Percentiles rank a stretch among this genome's conserved stretches.
Conservation (phyloP, 2,113 vertebrate genomes). For the Dromiciops gliroides region DNA sequence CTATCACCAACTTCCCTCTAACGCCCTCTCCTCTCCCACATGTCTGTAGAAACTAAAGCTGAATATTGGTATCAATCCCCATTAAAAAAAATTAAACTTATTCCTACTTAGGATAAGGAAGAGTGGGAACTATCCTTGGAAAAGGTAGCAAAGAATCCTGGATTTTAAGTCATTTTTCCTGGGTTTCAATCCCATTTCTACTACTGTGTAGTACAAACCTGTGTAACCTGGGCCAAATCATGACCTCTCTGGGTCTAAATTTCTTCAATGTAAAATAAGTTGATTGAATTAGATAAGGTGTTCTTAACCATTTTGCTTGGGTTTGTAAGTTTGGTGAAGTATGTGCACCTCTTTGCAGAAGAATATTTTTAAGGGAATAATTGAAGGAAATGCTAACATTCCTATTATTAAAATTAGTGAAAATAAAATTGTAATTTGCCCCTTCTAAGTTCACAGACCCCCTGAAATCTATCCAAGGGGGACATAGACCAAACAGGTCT, state of each 20-base stretch:
- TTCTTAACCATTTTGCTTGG: not conserved
- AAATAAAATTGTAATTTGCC: not conserved
- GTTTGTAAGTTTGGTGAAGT: not conserved
- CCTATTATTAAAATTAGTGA: not conserved
- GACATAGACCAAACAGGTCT: not conserved
- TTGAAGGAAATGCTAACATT: not conserved
- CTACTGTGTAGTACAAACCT: not conserved
- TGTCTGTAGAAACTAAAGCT: not conserved
- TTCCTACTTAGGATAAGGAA: not conserved
- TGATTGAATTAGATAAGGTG: not conserved
- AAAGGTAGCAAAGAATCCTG: not conserved
- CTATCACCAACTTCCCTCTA: not conserved
- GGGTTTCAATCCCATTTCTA: not conserved
- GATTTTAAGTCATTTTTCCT: not conserved
- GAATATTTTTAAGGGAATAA: not conserved
- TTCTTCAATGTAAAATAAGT: not conserved
- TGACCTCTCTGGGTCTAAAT: not conserved
- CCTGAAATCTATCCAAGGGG: not conserved
- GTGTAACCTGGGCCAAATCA: not conserved
- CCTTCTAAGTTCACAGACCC: not conserved
- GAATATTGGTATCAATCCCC: fast-evolving
- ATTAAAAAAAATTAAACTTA: not conserved
- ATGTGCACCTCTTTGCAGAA: not conserved
- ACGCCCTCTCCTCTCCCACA: not conserved
- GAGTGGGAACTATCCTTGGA: not conserved